These are phyloP conservation scores for Peromyscus melanophrys DNA, from an alignment of 2,797 vertebrate species.

Conservation along the genomic window DNA sequence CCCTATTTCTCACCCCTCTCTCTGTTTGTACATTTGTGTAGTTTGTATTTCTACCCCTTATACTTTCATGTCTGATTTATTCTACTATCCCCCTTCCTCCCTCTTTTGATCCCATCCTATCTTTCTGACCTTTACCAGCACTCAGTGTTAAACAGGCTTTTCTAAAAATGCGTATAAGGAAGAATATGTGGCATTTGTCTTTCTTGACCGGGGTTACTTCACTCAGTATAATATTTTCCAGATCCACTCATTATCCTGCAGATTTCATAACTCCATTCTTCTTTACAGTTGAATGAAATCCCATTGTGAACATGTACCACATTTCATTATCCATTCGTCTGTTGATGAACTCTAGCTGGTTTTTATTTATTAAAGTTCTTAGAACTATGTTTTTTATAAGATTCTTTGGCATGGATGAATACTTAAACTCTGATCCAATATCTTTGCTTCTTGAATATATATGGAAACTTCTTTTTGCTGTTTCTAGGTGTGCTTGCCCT, in stretches of 20 bases:
- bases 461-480: neutral
- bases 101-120: neutral
- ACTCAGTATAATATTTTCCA: neutral
- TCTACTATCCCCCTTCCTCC: too few relatives aligned
- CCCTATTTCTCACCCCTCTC: neutral
- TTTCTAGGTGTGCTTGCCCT: neutral
- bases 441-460: slow-evolving; percentile 7
- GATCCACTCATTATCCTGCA: neutral
- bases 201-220: neutral
- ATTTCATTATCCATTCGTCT: neutral
- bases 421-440: slow-evolving; percentile 75
- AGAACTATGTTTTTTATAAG: slow-evolving; percentile 58
- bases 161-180: neutral
- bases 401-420: slow-evolving; percentile 43
- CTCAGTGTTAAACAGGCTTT: neutral
- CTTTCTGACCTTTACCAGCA: neutral
- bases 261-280: neutral
- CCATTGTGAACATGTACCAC: neutral
- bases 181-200: neutral
- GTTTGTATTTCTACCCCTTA: neutral
- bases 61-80: neutral
- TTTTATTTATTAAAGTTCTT: slow-evolving; percentile 64
- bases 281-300: neutral
- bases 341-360: neutral
- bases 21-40: neutral